Evolutionary conservation across 2,888 invertebrate genomes (phyloP).

Genomic region (Lepidocyrtinus sp.): DNA sequence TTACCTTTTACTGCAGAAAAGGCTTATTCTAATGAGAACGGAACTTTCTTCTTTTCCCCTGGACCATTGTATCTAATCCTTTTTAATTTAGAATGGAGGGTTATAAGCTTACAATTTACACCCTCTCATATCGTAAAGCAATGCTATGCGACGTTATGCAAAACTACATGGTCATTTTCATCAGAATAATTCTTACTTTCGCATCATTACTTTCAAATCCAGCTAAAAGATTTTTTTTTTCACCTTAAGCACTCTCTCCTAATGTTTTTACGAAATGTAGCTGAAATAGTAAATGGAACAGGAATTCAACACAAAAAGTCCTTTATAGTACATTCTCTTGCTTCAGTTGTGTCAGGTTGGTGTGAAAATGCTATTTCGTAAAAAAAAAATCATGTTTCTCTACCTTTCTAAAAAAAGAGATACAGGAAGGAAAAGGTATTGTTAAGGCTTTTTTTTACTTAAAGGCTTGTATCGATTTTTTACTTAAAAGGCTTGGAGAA

Average conservation of each 20-base stretch:
- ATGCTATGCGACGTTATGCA: too few relatives aligned
- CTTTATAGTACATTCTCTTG: background rate
- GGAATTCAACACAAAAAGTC: background rate
- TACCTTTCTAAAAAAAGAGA: background rate
- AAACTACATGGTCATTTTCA: background rate
- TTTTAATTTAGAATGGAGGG: too few relatives aligned
- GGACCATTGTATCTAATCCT: too few relatives aligned
- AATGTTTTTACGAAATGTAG: background rate
- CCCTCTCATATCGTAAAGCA: too few relatives aligned
- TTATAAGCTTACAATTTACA: too few relatives aligned
- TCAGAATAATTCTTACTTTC: background rate
- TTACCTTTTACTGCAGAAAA: too few relatives aligned
- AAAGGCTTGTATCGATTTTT: background rate
- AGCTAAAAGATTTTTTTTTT: background rate
- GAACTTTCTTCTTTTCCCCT: too few relatives aligned
- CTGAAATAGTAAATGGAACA: background rate
- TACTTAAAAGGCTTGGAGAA: constrained; percentile 1
- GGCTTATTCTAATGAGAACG: too few relatives aligned
- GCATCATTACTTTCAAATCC: background rate
- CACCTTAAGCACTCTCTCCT: background rate
- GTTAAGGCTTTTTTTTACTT: constrained; percentile 1
- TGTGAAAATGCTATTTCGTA: background rate
- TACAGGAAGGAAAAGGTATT: background rate
- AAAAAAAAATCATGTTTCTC: background rate
- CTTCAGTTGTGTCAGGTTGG: background rate